Evolutionary conservation across 2,113 vertebrate species (phyloP).

Genomic region (Dicentrarchus labrax): DNA sequence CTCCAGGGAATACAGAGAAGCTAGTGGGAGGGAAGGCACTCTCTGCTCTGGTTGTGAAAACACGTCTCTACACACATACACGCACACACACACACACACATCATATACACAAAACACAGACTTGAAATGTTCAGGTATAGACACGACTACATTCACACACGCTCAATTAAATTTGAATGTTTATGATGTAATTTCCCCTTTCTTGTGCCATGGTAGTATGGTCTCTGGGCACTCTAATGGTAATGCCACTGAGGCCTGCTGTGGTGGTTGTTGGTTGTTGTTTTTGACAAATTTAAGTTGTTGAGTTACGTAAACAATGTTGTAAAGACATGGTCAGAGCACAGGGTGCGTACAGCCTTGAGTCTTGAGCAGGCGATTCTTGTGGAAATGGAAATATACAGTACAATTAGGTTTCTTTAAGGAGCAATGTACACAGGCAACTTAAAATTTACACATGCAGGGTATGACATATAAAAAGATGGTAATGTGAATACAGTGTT

Average conservation of each 20-base stretch:
- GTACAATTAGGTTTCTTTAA: conserved; percentile 7
- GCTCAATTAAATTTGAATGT: conserved; percentile 67
- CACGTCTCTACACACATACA: background rate
- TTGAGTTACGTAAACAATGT: conserved; percentile 46
- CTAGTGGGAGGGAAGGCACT: conserved; percentile 24
- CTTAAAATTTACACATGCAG: conserved; percentile 18
- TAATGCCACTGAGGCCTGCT: conserved; percentile 58
- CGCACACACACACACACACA: conserved; percentile 21
- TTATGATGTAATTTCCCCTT: conserved; percentile 65
- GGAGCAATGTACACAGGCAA: background rate
- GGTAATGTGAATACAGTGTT: background rate
- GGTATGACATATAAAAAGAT: background rate
- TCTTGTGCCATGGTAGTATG: conserved; percentile 25
- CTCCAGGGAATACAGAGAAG: conserved; percentile 61
- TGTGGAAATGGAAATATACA: conserved; percentile 51
- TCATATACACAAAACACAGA: background rate
- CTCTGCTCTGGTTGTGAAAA: conserved; percentile 44
- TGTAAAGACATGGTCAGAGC: conserved; percentile 58
- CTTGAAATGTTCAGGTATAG: conserved; percentile 37
- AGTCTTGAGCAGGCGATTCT: conserved; percentile 34
- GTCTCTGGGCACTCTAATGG: conserved; percentile 55
- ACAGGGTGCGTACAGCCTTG: conserved; percentile 29
- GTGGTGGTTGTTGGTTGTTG: conserved; percentile 54
- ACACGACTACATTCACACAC: conserved; percentile 32
- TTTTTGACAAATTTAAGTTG: conserved; percentile 58